Percentiles rank a stretch among this genome's conserved stretches.
phyloP scores from a whole-genome alignment of 1,140 invertebrate genomes.

The Dolichoris vasculosae region DNA sequence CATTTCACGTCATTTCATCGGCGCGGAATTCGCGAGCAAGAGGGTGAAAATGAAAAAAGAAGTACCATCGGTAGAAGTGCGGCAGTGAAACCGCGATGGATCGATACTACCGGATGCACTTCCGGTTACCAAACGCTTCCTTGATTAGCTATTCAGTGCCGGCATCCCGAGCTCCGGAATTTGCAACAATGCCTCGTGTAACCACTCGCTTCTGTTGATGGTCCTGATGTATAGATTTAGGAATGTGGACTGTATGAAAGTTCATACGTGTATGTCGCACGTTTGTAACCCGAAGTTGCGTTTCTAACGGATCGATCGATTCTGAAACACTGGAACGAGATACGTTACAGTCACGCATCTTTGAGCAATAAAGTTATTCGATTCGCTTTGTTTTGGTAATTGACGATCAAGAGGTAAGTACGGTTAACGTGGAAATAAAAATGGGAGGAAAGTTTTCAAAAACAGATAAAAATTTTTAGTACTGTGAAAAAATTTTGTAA shows the following conservation, averaged over 20 bases:
- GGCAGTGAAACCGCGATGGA: not conserved
- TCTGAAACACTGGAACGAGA: not conserved
- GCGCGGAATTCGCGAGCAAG: not conserved
- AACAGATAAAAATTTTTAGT: too few relatives aligned
- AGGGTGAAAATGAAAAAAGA: not conserved
- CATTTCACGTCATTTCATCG: not conserved
- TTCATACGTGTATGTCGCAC: not conserved
- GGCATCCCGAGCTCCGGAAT: too few relatives aligned
- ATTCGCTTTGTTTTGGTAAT: too few relatives aligned
- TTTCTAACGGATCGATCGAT: not conserved
- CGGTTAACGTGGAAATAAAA: too few relatives aligned
- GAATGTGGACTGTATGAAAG: too few relatives aligned
- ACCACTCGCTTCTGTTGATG: not conserved
- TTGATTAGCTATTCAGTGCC: constrained; percentile 31
- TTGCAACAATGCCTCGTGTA: too few relatives aligned
- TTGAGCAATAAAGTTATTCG: too few relatives aligned
- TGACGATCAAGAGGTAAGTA: too few relatives aligned
- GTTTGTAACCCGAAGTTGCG: not conserved
- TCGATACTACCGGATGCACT: constrained; percentile 12
- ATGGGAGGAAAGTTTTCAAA: too few relatives aligned
- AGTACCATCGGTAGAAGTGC: too few relatives aligned
- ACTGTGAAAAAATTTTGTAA: too few relatives aligned
- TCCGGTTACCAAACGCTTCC: constrained; percentile 27
- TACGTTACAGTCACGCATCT: too few relatives aligned
- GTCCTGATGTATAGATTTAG: not conserved